Conservation (phyloP, 2,888 invertebrate genomes). For the Eilema caniola region DNA sequence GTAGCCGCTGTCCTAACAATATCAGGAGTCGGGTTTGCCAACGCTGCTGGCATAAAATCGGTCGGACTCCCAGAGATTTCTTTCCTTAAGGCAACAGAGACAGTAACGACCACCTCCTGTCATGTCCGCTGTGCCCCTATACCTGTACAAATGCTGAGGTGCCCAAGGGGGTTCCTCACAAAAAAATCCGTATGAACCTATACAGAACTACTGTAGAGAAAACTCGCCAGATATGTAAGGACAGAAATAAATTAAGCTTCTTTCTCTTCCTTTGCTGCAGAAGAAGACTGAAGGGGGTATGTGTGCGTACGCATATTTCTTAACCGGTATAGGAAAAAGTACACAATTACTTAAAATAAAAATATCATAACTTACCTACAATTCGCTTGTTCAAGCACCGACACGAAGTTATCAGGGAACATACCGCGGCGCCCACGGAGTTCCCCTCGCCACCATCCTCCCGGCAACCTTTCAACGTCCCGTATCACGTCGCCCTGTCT, state of each 20-base stretch:
- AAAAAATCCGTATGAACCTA: too few relatives aligned
- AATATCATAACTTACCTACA: slow-evolving; percentile 68
- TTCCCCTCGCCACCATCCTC: slow-evolving; percentile 98
- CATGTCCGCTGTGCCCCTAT: too few relatives aligned
- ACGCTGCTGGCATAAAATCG: not conserved
- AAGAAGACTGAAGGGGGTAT: not conserved
- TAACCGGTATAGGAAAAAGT: not conserved
- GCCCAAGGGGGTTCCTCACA: too few relatives aligned
- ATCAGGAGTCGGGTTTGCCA: not conserved
- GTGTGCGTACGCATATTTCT: too few relatives aligned
- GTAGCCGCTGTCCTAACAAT: not conserved
- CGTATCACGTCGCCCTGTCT: slow-evolving; percentile 94
- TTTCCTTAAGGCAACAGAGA: not conserved
- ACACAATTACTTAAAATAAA: not conserved
- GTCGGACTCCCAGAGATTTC: not conserved
- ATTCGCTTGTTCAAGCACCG: slow-evolving; percentile 83
- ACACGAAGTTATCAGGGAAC: slow-evolving; percentile 98
- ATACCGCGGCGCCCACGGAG: slow-evolving; percentile 93
- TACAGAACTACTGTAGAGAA: too few relatives aligned
- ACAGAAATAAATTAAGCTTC: too few relatives aligned
- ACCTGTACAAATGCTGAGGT: too few relatives aligned
- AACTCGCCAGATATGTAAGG: too few relatives aligned
- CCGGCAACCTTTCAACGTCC: slow-evolving; percentile 91
- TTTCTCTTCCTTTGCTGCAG: not conserved
- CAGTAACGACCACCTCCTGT: too few relatives aligned